A percentile compares a stretch with the other conserved stretches of the same genome.
Evolutionary conservation across 2,113 vertebrate species (phyloP).

Genomic region (Pseudorectes ferrugineus): DNA sequence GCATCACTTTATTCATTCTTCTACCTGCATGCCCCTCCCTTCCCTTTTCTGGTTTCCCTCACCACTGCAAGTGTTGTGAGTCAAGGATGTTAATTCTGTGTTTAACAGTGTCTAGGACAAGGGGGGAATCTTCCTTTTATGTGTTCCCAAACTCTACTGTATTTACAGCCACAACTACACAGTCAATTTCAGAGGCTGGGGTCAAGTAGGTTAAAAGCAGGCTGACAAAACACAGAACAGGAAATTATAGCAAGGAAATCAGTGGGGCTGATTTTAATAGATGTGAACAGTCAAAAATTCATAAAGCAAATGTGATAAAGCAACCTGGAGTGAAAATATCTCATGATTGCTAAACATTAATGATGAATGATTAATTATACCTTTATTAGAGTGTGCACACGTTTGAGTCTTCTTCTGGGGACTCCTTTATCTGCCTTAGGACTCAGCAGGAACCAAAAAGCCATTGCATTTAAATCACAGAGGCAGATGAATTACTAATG

Average conservation of each 20-base stretch:
- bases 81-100: background rate
- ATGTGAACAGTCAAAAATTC: background rate
- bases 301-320: background rate
- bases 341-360: background rate
- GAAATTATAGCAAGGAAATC: background rate
- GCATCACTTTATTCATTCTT: background rate
- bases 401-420: background rate
- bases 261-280: background rate
- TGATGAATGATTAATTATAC: background rate
- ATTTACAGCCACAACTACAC: background rate
- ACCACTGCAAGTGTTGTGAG: background rate
- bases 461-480: background rate
- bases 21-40: background rate
- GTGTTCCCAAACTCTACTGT: background rate
- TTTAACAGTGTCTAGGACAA: background rate
- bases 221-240: background rate
- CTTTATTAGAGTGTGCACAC: background rate
- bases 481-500: background rate
- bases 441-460: background rate
- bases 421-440: background rate
- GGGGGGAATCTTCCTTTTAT: background rate
- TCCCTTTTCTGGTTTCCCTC: background rate
- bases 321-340: background rate
- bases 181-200: background rate
- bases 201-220: background rate